A percentile compares a stretch with the other conserved stretches of the same genome.
phyloP scores from a whole-genome alignment of 2,888 invertebrate species.

The Drosophila prostipennis region DNA sequence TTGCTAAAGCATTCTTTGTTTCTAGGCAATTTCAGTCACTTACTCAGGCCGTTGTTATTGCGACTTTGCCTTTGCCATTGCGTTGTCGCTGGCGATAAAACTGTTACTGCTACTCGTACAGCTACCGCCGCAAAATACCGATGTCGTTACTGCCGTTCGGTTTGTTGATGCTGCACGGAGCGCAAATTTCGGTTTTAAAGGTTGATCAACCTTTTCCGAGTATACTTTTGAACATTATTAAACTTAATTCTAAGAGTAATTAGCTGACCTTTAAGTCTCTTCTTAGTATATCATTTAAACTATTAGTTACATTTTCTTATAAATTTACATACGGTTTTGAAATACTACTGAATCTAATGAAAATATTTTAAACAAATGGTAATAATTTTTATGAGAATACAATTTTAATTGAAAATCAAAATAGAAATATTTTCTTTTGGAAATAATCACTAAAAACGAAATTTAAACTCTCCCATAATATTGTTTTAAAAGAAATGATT shows the following conservation, averaged over 20 bases:
- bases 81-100: slow-evolving; percentile 64
- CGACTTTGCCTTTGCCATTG: slow-evolving; percentile 36
- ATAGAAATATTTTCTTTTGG: too few species aligned
- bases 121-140: slow-evolving; percentile 32
- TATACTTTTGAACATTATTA: neutral
- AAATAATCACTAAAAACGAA: too few species aligned
- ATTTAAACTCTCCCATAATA: too few species aligned
- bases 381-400: too few species aligned
- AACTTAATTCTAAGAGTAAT: neutral
- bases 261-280: too few species aligned
- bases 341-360: too few species aligned
- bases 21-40: slow-evolving; percentile 60
- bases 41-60: slow-evolving; percentile 52
- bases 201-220: neutral
- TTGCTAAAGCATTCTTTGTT: slow-evolving; percentile 49
- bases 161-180: slow-evolving; percentile 17
- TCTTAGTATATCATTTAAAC: too few species aligned
- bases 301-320: too few species aligned
- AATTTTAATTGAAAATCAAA: too few species aligned
- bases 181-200: neutral
- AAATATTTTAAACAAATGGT: too few species aligned
- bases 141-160: slow-evolving; percentile 22
- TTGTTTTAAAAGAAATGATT: neutral
- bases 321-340: too few species aligned
- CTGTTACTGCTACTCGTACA: slow-evolving; percentile 41